Evolutionary conservation across 2,797 vertebrate species (phyloP), one percentile per base, ranked within the genome.

Genomic region (Perdix hodgsoniae): DNA sequence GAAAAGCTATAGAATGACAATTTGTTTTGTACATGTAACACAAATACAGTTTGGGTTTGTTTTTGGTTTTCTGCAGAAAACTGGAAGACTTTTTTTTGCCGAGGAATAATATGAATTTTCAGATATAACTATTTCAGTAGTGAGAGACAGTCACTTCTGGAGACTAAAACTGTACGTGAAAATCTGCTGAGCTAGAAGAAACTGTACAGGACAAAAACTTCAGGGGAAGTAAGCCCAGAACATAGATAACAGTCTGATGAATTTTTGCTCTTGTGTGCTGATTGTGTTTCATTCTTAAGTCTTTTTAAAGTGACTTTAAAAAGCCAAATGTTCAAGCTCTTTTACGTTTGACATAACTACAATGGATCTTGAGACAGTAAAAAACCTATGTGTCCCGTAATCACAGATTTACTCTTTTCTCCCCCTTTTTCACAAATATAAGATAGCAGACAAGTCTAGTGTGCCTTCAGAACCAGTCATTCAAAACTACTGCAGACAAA

Each of bases 391-490:
- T 27, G 23, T 66, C 50, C 14, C 27, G 7, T 26, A 88, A 64
- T 10, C 37, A 11, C 64, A 71, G 14, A 49, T 35, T 60, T 75
- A 85, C 27, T 19, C 42, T 3, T 63, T 64, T 29, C 27, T 64
- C 29, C 21, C 37, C 60, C 13, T 31, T 90, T 83, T 60, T 60
- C 66, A 80, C 45, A 78, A 37, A 12, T 74, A 11, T 10, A 65
- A 72, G 17, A 37, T 44, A 63, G 35, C 13, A 93, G 44, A 66
- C 63, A 88, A 88, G 63, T 39, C 35, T 86, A 86, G 72, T 44
- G 35, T 81, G 29, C 23, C 37, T 87, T 86, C 50, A 75, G 42
- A 91, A 69, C 11, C 31, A 85, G 47, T 16, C 50, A 78, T 33
- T 75, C 31, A 66, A 45, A n/a, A 63, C 8, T 42, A n/a, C 1